Evolutionary conservation across 2,888 invertebrate genomes (phyloP), one percentile per base, ranked within the genome.

Genomic region (Hedychridium roseum): DNA sequence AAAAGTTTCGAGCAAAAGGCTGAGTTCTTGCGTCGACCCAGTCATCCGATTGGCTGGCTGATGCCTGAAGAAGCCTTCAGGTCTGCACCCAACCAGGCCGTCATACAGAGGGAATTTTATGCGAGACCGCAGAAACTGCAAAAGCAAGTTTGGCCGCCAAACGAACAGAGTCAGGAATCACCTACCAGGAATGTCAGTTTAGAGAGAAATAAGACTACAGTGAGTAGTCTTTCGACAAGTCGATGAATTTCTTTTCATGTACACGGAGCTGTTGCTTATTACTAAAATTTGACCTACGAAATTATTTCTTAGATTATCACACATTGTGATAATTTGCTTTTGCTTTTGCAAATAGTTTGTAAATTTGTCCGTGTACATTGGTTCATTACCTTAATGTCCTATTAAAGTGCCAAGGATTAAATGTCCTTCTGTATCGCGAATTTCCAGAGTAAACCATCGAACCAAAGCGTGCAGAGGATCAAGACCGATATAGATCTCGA

Each of bases 1-100:
- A 91, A 90, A 77, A 92, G 91, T 71, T 88, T 91, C 69, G 92
- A 93, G 74, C 91, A 93, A 74, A 94, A 94, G 78, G 93, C 94
- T 76, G 93, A 93, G 68, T 94, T 94, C 79, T 83, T 94, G 49
- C 85, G 88, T 73, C 84, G 90, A 60, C 89, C 90, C 2, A 87
- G 83, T 75, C 84, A 86, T 68, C 87, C 88, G 16, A 84, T 82
- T 43, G 85, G 84, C 43, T 86, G 83, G 84, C 82, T 81, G 58
- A 80, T 81, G 21, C 82, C 82, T 2, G 83, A 83, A 37, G 81
- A 79, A 42, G 79, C 80, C 49, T 74, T 80, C 31, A 49, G 37
- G 7, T 28, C 45, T 1, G 17, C 37, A 2, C 48, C 45, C 30
- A 34, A 14, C 11, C 45, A 47, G 16, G 51, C 70, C 1, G 80